Conservation (phyloP, 2,888 invertebrate species). For the Byasa hedistus region DNA sequence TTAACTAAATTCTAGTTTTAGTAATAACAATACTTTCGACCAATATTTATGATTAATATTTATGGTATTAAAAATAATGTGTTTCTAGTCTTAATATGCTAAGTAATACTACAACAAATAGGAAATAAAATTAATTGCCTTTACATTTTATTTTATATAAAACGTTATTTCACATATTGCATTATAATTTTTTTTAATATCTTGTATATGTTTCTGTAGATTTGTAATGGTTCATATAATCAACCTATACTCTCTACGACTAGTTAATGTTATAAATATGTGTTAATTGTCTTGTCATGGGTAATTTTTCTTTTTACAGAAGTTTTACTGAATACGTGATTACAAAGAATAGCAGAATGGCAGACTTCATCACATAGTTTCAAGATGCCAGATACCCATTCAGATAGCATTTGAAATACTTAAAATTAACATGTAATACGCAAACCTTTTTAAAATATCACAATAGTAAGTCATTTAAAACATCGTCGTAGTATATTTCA, state of each 20-base stretch:
- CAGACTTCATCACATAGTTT: slow-evolving; percentile 24
- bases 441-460: not conserved
- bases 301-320: slow-evolving; percentile 1
- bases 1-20: not conserved
- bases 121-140: no score
- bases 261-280: not conserved
- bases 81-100: no score
- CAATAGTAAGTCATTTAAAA: not conserved
- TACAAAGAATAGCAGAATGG: slow-evolving; percentile 25
- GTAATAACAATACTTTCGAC: no score
- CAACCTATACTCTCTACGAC: no score
- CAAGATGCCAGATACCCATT: slow-evolving; percentile 24
- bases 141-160: no score
- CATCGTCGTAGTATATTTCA: slow-evolving; percentile 10
- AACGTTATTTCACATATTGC: not conserved
- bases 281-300: not conserved
- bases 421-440: not conserved
- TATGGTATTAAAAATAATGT: no score
- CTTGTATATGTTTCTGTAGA: no score
- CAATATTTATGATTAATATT: no score
- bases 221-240: no score
- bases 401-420: not conserved
- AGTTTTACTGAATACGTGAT: slow-evolving; percentile 25
- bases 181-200: not conserved
- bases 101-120: no score